Evolutionary conservation across 1,140 invertebrate genomes (phyloP).

Genomic region (Sycophila sp.): DNA sequence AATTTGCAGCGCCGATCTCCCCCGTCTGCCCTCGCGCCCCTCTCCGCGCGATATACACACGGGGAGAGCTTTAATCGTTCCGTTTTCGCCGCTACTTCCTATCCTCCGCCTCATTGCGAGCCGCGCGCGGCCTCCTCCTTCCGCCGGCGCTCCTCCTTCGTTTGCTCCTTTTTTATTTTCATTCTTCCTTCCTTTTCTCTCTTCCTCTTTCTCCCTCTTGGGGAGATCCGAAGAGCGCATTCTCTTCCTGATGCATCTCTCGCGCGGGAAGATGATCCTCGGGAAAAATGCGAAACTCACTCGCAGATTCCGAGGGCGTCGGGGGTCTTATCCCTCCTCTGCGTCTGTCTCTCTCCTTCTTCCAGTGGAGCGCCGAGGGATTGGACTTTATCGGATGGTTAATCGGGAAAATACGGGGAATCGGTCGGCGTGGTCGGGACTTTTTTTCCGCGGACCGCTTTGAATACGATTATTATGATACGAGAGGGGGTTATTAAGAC

Average conservation of each 20-base stretch:
- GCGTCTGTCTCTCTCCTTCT: no score
- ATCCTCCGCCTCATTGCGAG: neutral
- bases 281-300: neutral
- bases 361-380: neutral
- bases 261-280: constrained; percentile 1
- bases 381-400: neutral
- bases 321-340: no score
- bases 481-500: neutral
- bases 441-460: neutral
- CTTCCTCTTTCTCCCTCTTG: neutral
- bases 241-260: constrained; percentile 10
- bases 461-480: no score
- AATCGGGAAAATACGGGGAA: neutral
- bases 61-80: constrained; percentile 20
- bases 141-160: neutral
- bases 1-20: neutral
- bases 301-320: constrained; percentile 14
- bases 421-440: neutral
- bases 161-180: neutral
- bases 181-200: neutral
- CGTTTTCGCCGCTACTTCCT: constrained; percentile 14
- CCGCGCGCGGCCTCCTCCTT: neutral
- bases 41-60: no score
- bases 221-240: neutral
- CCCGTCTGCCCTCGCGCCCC: neutral